A percentile compares a stretch with the other conserved stretches of the same genome.
Evolutionary conservation across 2,888 invertebrate species (phyloP).

Genomic region (Agrilus mali): DNA sequence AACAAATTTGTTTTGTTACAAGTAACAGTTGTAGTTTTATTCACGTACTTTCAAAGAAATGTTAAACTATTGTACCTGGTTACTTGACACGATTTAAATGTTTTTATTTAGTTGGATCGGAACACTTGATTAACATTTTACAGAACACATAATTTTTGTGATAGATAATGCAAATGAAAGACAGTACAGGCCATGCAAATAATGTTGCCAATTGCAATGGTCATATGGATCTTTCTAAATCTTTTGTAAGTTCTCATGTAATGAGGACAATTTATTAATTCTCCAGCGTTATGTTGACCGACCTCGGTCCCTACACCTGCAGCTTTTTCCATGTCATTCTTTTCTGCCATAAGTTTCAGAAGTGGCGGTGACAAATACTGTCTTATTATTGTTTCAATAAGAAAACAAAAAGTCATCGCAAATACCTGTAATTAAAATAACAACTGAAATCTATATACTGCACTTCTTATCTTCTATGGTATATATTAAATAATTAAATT

Average conservation of each 20-base stretch:
- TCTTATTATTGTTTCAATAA: constrained; percentile 63
- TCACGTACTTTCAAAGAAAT: too few relatives aligned
- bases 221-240: constrained; percentile 66
- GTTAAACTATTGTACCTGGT: too few relatives aligned
- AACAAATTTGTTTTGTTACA: too few relatives aligned
- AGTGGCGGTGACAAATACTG: constrained; percentile 64
- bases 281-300: constrained; percentile 58
- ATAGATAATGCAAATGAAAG: constrained; percentile 52
- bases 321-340: constrained; percentile 60
- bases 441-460: constrained; percentile 18
- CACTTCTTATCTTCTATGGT: too few relatives aligned
- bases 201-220: constrained; percentile 71
- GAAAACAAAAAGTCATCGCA: constrained; percentile 51
- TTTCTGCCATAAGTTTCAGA: constrained; percentile 57
- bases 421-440: constrained; percentile 42
- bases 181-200: constrained; percentile 53
- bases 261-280: constrained; percentile 62
- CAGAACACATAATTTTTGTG: constrained; percentile 16
- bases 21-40: too few relatives aligned
- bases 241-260: constrained; percentile 61
- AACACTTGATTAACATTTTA: constrained; percentile 3
- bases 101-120: too few relatives aligned
- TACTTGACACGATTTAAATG: too few relatives aligned
- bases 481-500: too few relatives aligned
- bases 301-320: constrained; percentile 70